These are phyloP conservation scores for Stomatorhinus walkeri DNA, from an alignment of 2,797 vertebrate species.

Conservation along the genomic window DNA sequence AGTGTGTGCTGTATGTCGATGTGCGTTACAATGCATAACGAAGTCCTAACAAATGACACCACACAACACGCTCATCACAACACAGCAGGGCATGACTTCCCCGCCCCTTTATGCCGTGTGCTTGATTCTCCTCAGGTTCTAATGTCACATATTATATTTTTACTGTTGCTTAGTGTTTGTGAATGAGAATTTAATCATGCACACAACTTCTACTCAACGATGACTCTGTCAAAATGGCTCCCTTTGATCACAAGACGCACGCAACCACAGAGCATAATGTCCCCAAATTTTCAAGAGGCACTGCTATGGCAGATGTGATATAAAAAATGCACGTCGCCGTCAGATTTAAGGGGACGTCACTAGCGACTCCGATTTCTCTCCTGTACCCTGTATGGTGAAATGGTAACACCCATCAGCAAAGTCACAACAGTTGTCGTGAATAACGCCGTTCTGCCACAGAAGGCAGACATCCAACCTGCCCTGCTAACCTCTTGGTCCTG, in stretches of 20 bases:
- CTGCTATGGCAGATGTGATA: neutral
- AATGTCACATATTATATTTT: neutral
- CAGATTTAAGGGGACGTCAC: constrained; percentile 10
- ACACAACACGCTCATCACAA: neutral
- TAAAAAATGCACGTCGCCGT: constrained; percentile 27
- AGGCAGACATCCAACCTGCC: neutral
- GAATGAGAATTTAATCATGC: neutral
- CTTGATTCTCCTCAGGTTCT: neutral
- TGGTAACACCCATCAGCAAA: neutral
- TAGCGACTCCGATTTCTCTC: constrained; percentile 13
- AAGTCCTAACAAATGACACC: neutral
- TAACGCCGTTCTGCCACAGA: neutral
- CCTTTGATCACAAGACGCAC: neutral
- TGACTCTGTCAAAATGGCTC: neutral
- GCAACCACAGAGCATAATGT: constrained; percentile 27
- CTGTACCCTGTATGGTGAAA: constrained; percentile 11
- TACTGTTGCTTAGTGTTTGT: neutral
- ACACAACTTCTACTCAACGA: neutral
- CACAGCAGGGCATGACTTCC: neutral
- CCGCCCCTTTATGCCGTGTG: neutral
- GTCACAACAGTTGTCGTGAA: constrained; percentile 17
- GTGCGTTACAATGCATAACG: neutral
- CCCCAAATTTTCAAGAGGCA: neutral
- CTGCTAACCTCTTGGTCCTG: neutral
- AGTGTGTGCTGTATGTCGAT: neutral